phyloP scores from a whole-genome alignment of 2,888 invertebrate species.

The Epistrophella euchroma region DNA sequence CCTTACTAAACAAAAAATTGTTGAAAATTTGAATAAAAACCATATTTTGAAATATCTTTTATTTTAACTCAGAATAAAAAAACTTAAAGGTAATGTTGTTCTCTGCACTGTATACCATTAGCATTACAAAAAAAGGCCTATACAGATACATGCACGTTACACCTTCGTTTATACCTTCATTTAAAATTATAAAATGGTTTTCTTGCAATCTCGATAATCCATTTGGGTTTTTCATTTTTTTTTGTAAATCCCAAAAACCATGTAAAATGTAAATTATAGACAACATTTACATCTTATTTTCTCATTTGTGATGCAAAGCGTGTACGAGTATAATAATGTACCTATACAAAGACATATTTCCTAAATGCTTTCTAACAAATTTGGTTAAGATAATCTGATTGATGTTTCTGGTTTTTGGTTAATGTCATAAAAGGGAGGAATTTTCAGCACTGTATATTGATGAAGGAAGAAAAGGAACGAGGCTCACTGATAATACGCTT shows the following conservation, averaged over 20 bases:
- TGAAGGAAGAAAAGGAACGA: background rate
- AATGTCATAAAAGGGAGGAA: background rate
- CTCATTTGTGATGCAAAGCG: conserved; percentile 11
- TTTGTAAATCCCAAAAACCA: conserved; percentile 2
- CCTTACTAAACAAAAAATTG: too few relatives aligned
- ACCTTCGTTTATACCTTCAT: conserved; percentile 4
- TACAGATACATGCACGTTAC: background rate
- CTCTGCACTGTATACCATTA: background rate
- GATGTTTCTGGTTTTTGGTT: conserved; percentile 5
- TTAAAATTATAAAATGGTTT: conserved; percentile 15
- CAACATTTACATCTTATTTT: conserved; percentile 19
- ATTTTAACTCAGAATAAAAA: background rate
- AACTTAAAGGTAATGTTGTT: background rate
- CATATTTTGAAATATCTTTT: background rate
- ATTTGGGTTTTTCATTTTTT: background rate
- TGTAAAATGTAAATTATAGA: conserved; percentile 13
- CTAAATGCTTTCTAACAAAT: background rate
- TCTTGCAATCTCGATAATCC: conserved; percentile 11
- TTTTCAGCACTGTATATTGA: background rate
- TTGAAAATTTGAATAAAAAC: conserved; percentile 3
- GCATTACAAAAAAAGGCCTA: too few relatives aligned
- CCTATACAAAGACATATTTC: conserved; percentile 11
- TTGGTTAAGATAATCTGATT: conserved; percentile 23
- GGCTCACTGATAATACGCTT: too few relatives aligned
- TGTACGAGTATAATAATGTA: background rate